phyloP scores from a whole-genome alignment of 92 coral and sea anemone species.

The Palythoa grandis region DNA sequence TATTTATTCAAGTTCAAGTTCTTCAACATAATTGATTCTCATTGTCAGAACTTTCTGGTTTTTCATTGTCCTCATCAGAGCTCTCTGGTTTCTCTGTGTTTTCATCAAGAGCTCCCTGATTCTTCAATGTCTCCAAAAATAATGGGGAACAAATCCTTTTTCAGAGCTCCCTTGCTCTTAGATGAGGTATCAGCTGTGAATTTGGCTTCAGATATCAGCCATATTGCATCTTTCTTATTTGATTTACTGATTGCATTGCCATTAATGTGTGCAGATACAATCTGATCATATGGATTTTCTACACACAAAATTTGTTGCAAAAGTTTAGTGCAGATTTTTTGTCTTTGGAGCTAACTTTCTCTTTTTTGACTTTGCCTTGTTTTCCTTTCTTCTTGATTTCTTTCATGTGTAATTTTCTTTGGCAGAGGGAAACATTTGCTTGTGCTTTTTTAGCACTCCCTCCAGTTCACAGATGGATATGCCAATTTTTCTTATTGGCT shows the following conservation, averaged over 20 bases:
- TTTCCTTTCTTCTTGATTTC: background rate
- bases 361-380: background rate
- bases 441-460: constrained; percentile 24
- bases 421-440: constrained; percentile 38
- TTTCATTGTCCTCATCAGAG: background rate
- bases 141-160: background rate
- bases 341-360: background rate
- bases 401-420: constrained; percentile 22
- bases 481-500: constrained; percentile 26
- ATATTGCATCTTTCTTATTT: background rate
- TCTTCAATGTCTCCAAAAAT: too few species aligned
- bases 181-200: background rate
- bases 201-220: background rate
- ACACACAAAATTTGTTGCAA: background rate
- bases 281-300: background rate
- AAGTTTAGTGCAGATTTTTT: background rate
- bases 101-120: too few species aligned
- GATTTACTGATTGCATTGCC: background rate
- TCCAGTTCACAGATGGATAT: constrained; percentile 8
- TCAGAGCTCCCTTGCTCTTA: background rate
- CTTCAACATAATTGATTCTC: background rate
- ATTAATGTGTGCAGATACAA: background rate
- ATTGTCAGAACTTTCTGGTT: background rate
- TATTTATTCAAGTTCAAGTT: background rate
- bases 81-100: background rate